Evolutionary conservation across 2,888 invertebrate species (phyloP).

Genomic region (Unio delphinus): DNA sequence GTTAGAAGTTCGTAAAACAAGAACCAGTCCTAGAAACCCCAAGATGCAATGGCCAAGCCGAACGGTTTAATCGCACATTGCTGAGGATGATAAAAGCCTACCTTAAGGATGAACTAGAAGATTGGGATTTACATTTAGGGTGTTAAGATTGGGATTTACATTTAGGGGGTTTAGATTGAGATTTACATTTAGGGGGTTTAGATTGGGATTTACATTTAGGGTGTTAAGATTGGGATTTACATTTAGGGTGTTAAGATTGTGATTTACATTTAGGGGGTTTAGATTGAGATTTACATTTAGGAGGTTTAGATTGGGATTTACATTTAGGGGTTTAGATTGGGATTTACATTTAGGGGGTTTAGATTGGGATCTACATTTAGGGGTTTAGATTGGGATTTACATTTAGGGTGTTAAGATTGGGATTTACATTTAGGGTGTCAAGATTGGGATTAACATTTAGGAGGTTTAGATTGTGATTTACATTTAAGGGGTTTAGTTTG

Average conservation of each 20-base stretch:
- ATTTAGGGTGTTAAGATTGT: slow-evolving; percentile 14
- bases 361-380: too few species aligned
- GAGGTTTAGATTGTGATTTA: too few species aligned
- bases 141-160: slow-evolving; percentile 9
- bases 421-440: too few species aligned
- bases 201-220: slow-evolving; percentile 8
- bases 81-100: slow-evolving; percentile 24
- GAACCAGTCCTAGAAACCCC: slow-evolving; percentile 24
- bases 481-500: too few species aligned
- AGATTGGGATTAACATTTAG: too few species aligned
- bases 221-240: slow-evolving; percentile 5
- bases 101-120: slow-evolving; percentile 9
- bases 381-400: too few species aligned
- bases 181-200: slow-evolving; percentile 14
- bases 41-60: slow-evolving; percentile 21
- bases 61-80: slow-evolving; percentile 26
- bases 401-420: too few species aligned
- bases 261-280: slow-evolving; percentile 14
- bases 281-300: neutral
- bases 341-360: too few species aligned
- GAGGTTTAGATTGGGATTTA: too few species aligned
- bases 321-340: too few species aligned
- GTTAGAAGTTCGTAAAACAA: slow-evolving; percentile 18
- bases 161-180: slow-evolving; percentile 11
- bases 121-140: slow-evolving; percentile 27